A percentile compares a stretch with the other conserved stretches of the same genome.
phyloP scores from a whole-genome alignment of 2,113 vertebrate genomes.

The Siniperca knerii region DNA sequence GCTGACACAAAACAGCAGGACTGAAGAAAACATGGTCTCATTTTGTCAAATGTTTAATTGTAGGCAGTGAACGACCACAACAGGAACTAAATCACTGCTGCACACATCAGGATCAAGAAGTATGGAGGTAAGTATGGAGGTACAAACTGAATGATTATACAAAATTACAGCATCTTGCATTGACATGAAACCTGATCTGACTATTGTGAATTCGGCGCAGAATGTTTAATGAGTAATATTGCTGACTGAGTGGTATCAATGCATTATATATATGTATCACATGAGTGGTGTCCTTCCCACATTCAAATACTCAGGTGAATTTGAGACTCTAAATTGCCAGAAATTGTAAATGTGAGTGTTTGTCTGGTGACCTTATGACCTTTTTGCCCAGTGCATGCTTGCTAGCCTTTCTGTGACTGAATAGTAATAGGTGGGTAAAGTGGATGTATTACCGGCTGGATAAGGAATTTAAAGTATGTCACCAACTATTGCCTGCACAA shows the following conservation, averaged over 20 bases:
- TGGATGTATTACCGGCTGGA: neutral
- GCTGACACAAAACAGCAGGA: conserved; percentile 52
- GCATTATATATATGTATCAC: neutral
- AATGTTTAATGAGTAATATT: neutral
- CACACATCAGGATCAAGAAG: conserved; percentile 17
- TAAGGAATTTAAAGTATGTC: conserved; percentile 45
- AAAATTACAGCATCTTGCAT: neutral
- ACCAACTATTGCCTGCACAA: neutral
- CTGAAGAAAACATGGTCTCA: neutral
- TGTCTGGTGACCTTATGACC: neutral
- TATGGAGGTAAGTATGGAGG: conserved; percentile 76
- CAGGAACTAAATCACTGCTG: conserved; percentile 34
- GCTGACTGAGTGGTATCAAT: neutral
- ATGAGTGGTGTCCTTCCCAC: neutral
- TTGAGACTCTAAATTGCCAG: neutral
- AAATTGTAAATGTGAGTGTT: conserved; percentile 8
- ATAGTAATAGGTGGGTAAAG: neutral
- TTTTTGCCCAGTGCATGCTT: neutral
- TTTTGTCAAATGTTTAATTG: conserved; percentile 11
- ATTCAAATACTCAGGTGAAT: neutral
- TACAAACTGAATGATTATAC: neutral
- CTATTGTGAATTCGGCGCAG: neutral
- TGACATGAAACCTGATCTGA: neutral
- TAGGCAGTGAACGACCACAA: neutral
- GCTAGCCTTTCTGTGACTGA: conserved; percentile 13